Base-by-base conservation (phyloP, 2,888 invertebrate species). In the Lasioglossum lativentre region DNA sequence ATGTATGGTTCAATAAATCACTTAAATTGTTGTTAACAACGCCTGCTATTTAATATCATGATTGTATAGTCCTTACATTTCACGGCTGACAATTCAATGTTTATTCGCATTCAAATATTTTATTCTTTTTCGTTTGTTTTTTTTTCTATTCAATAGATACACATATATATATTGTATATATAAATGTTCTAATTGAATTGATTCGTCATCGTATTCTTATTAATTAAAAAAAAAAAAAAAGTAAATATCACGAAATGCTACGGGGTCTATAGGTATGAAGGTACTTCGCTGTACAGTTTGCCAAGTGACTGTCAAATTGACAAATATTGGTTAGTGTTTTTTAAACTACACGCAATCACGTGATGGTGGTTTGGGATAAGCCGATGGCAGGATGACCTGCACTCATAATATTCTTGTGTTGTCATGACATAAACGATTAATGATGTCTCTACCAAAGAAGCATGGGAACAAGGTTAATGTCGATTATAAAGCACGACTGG, bases 401-500 rank as follows among this genome's bases (percentile, higher is more conserved):
- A 71, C 27, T 80, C 30, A 30, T 78, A 75, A 78, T 63, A 56
- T 80, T 85, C 75, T 59, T 47, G 74, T 79, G 74, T 77, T 91
- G 89, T 85, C 86, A 90, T 91, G 91, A 90, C 90, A 82, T 72
- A 85, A 66, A 76, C 78, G 86, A 85, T 81, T 82, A 91, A 93
- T 93, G 86, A 95, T 95, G 95, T 93, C 94, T 91, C 91, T 94
- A 89, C 87, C 91, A 80, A 92, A 90, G 86, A 94, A 93, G 85
- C 89, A 93, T 89, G 93, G 91, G 89, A 94, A 92, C 89, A 95
- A 93, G 92, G 93, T 93, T 93, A 94, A 94, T 88, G 91, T 94
- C 89, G 96, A 96, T 91, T 96, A 96, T 92, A 96, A 96, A 95
- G 95, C 96, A 63, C 96, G 96, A 91, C 94, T 96, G 73, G 96